Conservation (phyloP, 1,140 invertebrate species). For the Apis cerana region DNA sequence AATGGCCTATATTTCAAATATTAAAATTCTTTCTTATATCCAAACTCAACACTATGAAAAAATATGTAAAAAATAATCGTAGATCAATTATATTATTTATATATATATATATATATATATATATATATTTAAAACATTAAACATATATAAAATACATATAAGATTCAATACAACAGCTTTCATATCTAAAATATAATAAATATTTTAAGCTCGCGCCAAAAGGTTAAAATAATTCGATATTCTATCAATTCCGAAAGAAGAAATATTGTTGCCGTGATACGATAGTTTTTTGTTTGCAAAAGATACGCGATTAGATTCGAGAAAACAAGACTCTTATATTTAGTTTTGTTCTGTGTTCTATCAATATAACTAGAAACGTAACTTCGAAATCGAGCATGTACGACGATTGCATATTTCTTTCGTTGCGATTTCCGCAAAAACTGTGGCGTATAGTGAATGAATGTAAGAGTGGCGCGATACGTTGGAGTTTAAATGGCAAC, state of each 20-base stretch:
- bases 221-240: conserved; percentile 2
- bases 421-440: conserved; percentile 84
- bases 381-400: conserved; percentile 71
- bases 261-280: conserved; percentile 61
- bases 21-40: too few relatives aligned
- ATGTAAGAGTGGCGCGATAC: conserved; percentile 81
- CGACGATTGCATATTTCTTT: conserved; percentile 77
- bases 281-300: conserved; percentile 56
- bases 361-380: background rate
- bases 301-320: conserved; percentile 21
- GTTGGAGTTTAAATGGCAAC: conserved; percentile 81
- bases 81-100: too few relatives aligned
- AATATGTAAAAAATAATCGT: too few relatives aligned
- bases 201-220: background rate
- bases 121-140: too few relatives aligned
- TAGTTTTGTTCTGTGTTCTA: conserved; percentile 32
- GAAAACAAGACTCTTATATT: conserved; percentile 36
- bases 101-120: too few relatives aligned
- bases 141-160: too few relatives aligned
- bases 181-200: too few relatives aligned
- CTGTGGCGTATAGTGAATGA: conserved; percentile 83
- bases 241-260: background rate
- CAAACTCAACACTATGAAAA: too few relatives aligned
- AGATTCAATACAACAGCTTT: too few relatives aligned
- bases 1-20: too few relatives aligned